Evolutionary conservation across 2,113 vertebrate species (phyloP), one percentile per base, ranked within the genome.

Genomic region (Crotalus tigris): DNA sequence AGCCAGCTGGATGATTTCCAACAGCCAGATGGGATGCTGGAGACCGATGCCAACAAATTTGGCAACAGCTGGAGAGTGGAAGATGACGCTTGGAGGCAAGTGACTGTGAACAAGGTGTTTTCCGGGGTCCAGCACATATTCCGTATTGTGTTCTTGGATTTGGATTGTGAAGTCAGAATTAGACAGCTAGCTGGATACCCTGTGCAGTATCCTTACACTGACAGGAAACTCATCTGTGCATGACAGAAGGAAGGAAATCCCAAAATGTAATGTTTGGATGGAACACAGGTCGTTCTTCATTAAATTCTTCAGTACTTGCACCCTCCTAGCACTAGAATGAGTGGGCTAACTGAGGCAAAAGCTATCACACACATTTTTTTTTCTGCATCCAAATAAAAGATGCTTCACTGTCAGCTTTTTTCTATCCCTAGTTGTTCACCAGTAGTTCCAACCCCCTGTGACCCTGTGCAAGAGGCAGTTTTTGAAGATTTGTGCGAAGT

Each of bases 21-120:
- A 49, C 96, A 87, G 64, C 95, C 97, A 0, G 95, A 97, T 44
- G 97, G 96, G 0, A 94, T 95, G 33, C 75, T 94, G 9, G 96
- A 97, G 33, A n/a, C 94, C 0, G 59, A 95, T 46, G 59, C 94
- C 21, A 96, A 95, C 2, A 94, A 94, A 17, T 93, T 98, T 90
- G 98, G 96, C 55, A 44, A 95, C 88, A 98, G 97, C 94, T 98
- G 98, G 98, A 95, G 91, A 94, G 96, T 96, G 55, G 90, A 93
- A 0, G 94, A 96, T 1, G 93, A 87, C 0, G 93, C 91, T 85
- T 95, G 96, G 94, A 92, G 24, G 95, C 96, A 94, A 96, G 96
- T 95, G 92, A 6, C 64, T 75, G n/a, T 7, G n/a, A 75, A 15
- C 10, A 13, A 33, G 64, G 64, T 2, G 1, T 75, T 75, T 33